Evolutionary conservation across 2,888 invertebrate genomes (phyloP), one percentile per base, ranked within the genome.

Genomic region (Tetragonisca angustula): DNA sequence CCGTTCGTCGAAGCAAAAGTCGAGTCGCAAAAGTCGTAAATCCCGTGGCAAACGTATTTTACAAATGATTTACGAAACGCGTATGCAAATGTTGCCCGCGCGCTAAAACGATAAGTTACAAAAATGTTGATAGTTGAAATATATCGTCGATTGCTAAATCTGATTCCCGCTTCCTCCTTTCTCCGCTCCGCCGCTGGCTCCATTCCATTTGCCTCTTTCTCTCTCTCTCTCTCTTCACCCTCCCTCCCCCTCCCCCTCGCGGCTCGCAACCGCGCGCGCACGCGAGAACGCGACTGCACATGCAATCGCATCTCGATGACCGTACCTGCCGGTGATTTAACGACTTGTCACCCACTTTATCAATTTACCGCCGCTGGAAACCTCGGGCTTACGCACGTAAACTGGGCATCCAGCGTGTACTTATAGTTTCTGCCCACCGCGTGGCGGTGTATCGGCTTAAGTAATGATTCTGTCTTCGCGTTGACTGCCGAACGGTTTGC

Each of bases 321-420:
- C 86, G 83, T 89, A 89, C 87, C 88, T 77, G 87, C 88, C 76
- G 85, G 90, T 93, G 91, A 92, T 93, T 92, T 92, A 93, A 92
- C 92, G 92, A 92, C 92, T 93, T 93, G 93, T 93, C 93, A 93
- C 90, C 91, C 87, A 91, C 92, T 92, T 92, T 92, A 92, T 93
- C 92, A 92, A 93, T 93, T 93, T 89, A 89, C 89, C 90, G 83
- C 87, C 85, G 84, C 77, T 85, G 84, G 85, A 87, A 83, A 84
- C 82, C 86, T 67, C 82, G 77, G 79, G 70, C 84, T 83, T 86
- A 88, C 76, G 83, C 84, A 85, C 88, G 85, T 81, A 68, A 83
- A 88, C 80, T 69, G 73, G 74, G 59, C 76, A 72, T 82, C 79
- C 85, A 64, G 27, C 69, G 80, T 81, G 84, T 83, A 81, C 84